Conservation (phyloP, 30 jellyfish, hydroid and myxozoan genomes). For the Pelagia noctiluca region DNA sequence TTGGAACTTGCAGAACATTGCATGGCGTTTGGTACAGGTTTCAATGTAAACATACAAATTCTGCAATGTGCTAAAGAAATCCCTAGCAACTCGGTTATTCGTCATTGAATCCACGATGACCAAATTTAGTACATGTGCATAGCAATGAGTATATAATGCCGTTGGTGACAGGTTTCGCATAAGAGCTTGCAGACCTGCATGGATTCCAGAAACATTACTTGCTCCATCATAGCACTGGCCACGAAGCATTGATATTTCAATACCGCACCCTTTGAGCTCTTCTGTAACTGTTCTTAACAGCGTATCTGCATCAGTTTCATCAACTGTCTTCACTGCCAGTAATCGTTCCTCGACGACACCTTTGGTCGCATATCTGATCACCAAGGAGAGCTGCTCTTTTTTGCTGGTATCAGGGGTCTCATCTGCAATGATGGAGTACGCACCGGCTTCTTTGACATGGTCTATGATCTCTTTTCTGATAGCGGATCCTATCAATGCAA, state of each 20-base stretch:
- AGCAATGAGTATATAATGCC: constrained; percentile 33
- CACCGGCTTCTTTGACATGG: constrained; percentile 38
- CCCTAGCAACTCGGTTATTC: constrained; percentile 2
- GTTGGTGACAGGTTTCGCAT: constrained; percentile 14
- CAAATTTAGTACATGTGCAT: constrained; percentile 6
- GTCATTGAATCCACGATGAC: constrained; percentile 3
- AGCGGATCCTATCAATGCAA: constrained; percentile 47
- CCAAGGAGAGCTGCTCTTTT: constrained; percentile 45
- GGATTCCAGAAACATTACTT: constrained; percentile 44
- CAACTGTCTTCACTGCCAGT: constrained; percentile 28
- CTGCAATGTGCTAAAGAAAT: constrained; percentile 19
- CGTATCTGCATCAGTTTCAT: constrained; percentile 26
- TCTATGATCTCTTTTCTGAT: constrained; percentile 32
- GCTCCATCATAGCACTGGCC: constrained; percentile 56
- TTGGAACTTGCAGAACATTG: constrained; percentile 1
- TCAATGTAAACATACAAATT: background rate
- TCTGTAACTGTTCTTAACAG: constrained; percentile 22
- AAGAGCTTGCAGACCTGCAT: constrained; percentile 41
- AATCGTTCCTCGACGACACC: constrained; percentile 37
- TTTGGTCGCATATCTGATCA: constrained; percentile 13
- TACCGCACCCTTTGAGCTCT: constrained; percentile 15
- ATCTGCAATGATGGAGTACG: constrained; percentile 48
- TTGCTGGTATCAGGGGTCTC: constrained; percentile 54
- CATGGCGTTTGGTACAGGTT: constrained; percentile 8
- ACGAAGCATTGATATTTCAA: constrained; percentile 24